These are phyloP conservation scores for Caradrina kadenii DNA, from an alignment of 2,888 invertebrate species.

Conservation along the genomic window DNA sequence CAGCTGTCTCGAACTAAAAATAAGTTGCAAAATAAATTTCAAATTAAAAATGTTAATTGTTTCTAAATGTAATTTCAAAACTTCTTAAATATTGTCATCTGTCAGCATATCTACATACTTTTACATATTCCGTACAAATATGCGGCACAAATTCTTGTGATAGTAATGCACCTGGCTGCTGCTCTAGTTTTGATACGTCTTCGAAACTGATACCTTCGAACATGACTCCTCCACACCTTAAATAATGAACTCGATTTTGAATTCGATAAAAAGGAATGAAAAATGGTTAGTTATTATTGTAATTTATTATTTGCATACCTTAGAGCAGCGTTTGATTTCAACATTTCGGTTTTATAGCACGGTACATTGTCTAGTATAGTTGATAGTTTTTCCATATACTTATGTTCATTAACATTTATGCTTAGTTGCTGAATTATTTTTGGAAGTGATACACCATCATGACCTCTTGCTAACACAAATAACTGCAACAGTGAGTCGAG, in stretches of 20 bases:
- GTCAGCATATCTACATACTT: neutral
- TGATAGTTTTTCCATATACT: neutral
- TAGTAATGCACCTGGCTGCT: slow-evolving; percentile 4
- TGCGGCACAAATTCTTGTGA: neutral
- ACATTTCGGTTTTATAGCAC: neutral
- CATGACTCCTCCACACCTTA: slow-evolving; percentile 5
- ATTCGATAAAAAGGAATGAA: too few species aligned
- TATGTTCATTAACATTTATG: slow-evolving; percentile 5
- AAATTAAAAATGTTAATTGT: too few species aligned
- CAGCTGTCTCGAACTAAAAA: slow-evolving; percentile 6
- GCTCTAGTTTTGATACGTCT: neutral
- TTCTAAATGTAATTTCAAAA: too few species aligned
- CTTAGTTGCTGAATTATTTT: slow-evolving; percentile 5
- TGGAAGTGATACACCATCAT: slow-evolving; percentile 15
- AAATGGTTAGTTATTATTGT: too few species aligned
- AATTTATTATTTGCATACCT: too few species aligned
- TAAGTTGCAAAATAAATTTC: too few species aligned
- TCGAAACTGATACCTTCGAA: slow-evolving; percentile 1
- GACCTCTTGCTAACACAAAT: neutral
- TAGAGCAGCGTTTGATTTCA: too few species aligned
- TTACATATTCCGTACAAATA: neutral
- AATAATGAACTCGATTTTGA: too few species aligned
- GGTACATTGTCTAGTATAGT: neutral
- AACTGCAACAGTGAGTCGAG: slow-evolving; percentile 16
- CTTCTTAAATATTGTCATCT: too few species aligned